These are phyloP conservation scores for Cetoscarus ocellatus DNA, from an alignment of 2,797 vertebrate species.

Conservation along the genomic window DNA sequence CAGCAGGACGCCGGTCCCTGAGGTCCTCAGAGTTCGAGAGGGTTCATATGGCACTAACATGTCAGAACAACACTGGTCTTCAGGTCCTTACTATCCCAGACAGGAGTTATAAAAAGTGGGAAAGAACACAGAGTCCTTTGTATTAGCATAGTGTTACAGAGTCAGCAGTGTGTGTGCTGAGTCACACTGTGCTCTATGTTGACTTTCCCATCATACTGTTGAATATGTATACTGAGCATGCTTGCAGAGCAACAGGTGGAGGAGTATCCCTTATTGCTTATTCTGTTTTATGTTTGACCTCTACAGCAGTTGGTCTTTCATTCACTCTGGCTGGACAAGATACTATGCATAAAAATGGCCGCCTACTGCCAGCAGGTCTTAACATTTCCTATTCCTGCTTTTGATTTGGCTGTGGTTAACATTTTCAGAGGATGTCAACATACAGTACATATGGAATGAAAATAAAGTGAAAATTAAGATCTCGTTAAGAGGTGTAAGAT, in stretches of 20 bases:
- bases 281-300: constrained; percentile 58
- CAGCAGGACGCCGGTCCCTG: too few species aligned
- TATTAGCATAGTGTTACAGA: not conserved
- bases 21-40: too few species aligned
- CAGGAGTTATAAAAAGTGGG: too few species aligned
- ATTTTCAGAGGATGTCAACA: not conserved
- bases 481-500: too few species aligned
- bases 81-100: too few species aligned
- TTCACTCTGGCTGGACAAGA: constrained; percentile 24
- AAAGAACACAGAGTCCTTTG: not conserved
- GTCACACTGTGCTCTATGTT: constrained; percentile 16
- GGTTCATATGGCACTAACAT: too few species aligned
- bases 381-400: constrained; percentile 21
- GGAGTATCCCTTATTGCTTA: constrained; percentile 24
- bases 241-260: constrained; percentile 50
- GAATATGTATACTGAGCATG: constrained; percentile 48
- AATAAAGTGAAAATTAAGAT: too few species aligned
- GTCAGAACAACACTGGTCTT: too few species aligned
- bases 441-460: too few species aligned
- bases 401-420: constrained; percentile 14
- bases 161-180: constrained; percentile 15
- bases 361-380: constrained; percentile 29
- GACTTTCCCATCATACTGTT: constrained; percentile 39
- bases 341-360: constrained; percentile 27
- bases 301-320: constrained; percentile 5